These are phyloP conservation scores for Philopedon plagiatum DNA, from an alignment of 2,888 invertebrate genomes.

Conservation along the genomic window DNA sequence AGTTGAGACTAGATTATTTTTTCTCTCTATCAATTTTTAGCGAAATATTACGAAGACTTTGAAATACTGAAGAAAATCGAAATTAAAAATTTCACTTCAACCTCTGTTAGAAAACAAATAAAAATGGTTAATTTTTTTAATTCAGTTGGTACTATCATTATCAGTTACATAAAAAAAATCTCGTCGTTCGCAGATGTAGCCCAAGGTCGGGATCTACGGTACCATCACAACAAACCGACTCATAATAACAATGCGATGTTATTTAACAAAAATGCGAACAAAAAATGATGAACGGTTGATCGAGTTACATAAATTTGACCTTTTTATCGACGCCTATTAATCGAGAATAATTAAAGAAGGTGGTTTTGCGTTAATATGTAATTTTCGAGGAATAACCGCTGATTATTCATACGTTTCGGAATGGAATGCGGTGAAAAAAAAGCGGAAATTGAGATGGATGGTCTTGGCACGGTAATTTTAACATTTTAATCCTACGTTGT, in stretches of 20 bases:
- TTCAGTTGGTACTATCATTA: too few relatives aligned
- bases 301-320: conserved; percentile 2
- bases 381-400: neutral
- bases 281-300: neutral
- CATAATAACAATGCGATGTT: neutral
- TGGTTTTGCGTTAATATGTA: neutral
- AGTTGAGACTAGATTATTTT: too few relatives aligned
- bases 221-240: neutral
- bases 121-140: too few relatives aligned
- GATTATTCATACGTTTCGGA: neutral
- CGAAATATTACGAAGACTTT: too few relatives aligned
- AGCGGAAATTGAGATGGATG: neutral
- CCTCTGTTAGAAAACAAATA: too few relatives aligned
- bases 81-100: too few relatives aligned
- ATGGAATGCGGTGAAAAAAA: neutral
- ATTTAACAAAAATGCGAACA: conserved; percentile 7
- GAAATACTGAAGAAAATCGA: too few relatives aligned
- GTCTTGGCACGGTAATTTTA: neutral
- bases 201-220: conserved; percentile 2
- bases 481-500: too few relatives aligned
- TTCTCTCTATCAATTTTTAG: too few relatives aligned
- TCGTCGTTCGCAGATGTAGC: neutral
- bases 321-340: neutral
- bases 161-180: neutral
- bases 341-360: neutral